phyloP scores from a whole-genome alignment of 1,140 invertebrate genomes.

The Ostrea edulis region DNA sequence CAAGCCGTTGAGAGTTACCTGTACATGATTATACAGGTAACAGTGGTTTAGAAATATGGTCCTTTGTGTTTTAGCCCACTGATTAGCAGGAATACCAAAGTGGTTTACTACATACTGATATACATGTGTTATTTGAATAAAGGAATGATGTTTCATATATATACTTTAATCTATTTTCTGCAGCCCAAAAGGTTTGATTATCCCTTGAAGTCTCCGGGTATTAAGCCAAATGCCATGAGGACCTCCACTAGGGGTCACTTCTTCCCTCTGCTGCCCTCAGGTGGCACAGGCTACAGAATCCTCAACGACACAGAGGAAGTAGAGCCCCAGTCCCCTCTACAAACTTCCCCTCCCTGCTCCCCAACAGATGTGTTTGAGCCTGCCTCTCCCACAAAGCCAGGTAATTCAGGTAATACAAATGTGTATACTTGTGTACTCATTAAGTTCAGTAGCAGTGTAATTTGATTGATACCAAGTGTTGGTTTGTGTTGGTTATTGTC shows the following conservation, averaged over 20 bases:
- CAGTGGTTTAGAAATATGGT: no score
- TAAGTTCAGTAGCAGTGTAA: no score
- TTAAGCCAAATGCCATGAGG: constrained; percentile 85
- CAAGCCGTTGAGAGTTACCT: no score
- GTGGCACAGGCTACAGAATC: constrained; percentile 39
- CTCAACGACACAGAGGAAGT: constrained; percentile 46
- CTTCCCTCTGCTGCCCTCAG: constrained; percentile 1
- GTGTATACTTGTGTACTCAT: no score
- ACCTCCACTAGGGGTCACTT: constrained; percentile 68
- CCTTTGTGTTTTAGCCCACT: no score
- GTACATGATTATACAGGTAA: no score
- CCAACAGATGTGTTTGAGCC: constrained; percentile 41
- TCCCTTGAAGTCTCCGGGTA: constrained; percentile 93
- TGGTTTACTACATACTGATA: no score
- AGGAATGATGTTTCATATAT: neutral
- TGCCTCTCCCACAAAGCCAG: constrained; percentile 36
- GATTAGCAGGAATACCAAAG: no score
- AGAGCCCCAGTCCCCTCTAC: constrained; percentile 49
- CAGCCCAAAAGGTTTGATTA: constrained; percentile 88
- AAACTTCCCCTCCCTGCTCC: constrained; percentile 55
- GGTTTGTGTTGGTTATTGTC: no score
- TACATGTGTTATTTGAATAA: no score
- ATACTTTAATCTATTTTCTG: constrained; percentile 58
- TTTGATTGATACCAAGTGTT: no score
- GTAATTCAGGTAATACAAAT: neutral